Evolutionary conservation across 2,888 invertebrate genomes (phyloP).

Genomic region (Tinea trinotella): DNA sequence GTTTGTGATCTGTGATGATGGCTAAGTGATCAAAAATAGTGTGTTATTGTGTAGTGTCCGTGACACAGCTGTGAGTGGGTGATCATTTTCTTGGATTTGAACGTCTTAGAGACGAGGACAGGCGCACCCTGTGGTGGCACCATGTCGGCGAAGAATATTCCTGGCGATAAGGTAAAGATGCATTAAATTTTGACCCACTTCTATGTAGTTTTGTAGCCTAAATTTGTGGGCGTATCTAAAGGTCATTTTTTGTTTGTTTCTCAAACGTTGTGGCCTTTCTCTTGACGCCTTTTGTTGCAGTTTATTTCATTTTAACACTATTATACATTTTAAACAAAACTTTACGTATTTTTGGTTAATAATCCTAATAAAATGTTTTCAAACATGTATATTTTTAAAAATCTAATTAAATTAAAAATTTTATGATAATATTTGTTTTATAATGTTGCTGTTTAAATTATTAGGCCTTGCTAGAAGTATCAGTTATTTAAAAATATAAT

Average conservation of each 20-base stretch:
- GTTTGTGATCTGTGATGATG: slow-evolving; percentile 65
- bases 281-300: slow-evolving; percentile 13
- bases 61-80: slow-evolving; percentile 58
- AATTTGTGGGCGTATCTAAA: slow-evolving; percentile 30
- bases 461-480: too few species aligned
- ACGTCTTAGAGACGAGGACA: slow-evolving; percentile 67
- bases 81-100: slow-evolving; percentile 57
- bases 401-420: too few species aligned
- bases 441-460: too few species aligned
- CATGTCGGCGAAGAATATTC: slow-evolving; percentile 86
- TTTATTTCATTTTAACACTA: too few species aligned
- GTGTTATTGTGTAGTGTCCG: slow-evolving; percentile 69
- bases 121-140: slow-evolving; percentile 57
- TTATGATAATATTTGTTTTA: too few species aligned
- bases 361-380: too few species aligned
- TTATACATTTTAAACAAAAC: too few species aligned
- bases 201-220: slow-evolving; percentile 23
- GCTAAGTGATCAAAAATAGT: slow-evolving; percentile 66
- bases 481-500: too few species aligned
- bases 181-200: slow-evolving; percentile 25
- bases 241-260: slow-evolving; percentile 56
- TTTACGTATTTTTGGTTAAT: too few species aligned
- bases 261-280: slow-evolving; percentile 27
- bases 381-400: too few species aligned
- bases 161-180: slow-evolving; percentile 83